Base-by-base conservation (phyloP, 2,113 vertebrate genomes). In the Henicopernis longicauda region DNA sequence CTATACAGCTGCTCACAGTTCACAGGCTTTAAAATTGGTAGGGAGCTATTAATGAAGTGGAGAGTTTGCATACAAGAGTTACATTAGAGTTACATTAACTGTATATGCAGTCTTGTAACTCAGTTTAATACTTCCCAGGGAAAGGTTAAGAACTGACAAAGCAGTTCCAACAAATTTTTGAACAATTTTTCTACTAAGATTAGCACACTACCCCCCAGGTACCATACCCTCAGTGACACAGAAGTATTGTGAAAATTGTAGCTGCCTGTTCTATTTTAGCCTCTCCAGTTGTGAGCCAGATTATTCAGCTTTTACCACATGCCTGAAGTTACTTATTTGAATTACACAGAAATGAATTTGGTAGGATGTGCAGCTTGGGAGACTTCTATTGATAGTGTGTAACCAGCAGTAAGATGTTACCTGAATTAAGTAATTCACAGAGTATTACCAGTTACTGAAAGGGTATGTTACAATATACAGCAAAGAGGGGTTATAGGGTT, bases 381-480 rank as follows among this genome's bases (percentile, higher is more conserved):
- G 11, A 34, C 27, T 34, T 49, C 27, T 25, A 49, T 0, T 47
- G 19, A 16, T 13, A 21, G 7, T 4, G 10, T 42, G 31, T 0
- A 82, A 57, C 5, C 31, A 49, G 11, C 21, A 83, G 9, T 7
- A 59, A 90, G 38, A 22, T 3, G 15, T 14, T 3, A 10, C 9
- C 23, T 32, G 7, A 20, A 19, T 57, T 13, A 44, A 76, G 5
- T 44, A 78, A 58, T 13, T 62, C 6, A 38, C 5, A 6, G 6
- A 74, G 21, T 45, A 52, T 25, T 52, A 47, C 13, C 34, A 49
- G 27, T 58, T 62, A 49, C 10, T 71, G 34, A 29, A 74, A 42
- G 17, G 16, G 1, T 21, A 9, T 18, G 2, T n/a, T 62, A 62
- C 5, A 8, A 45, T 9, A 49, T 1, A 61, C 3, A 49, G 12